Base-by-base conservation (phyloP, 2,888 invertebrate genomes). In the Adelphocoris suturalis region DNA sequence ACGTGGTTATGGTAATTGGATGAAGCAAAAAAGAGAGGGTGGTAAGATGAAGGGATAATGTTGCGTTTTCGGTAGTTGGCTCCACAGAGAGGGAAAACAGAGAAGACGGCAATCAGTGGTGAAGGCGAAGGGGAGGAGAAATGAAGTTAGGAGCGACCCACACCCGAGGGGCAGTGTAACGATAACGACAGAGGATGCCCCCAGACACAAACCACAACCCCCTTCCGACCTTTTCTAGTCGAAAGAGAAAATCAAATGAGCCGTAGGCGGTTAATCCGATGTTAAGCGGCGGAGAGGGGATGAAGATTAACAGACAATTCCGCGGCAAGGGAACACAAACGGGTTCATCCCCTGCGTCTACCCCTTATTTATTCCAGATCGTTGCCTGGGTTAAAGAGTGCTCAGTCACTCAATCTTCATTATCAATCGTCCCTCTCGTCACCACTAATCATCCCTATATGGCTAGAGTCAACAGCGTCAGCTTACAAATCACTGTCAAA, bases 1-100 rank as follows among this genome's bases (percentile, higher is more conserved):
- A 68, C 68, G 68, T 13, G 23, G 68, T 68, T 68, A 68, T 68
- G 68, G 68, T 68, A 68, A 68, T 68, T 27, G 68, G 68, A 23
- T 68, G 68, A 23, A 23, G 68, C 68, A 68, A 68, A 68, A 68
- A 27, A 68, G 13, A 13, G 23, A 23, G 27, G 68, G 23, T 19
- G 68, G 68, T 23, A 68, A 68, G 27, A 68, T 23, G 23, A 23
- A 5, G 27, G 23, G 68, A 68, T 68, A 68, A 68, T 23, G 68
- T 68, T 68, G 68, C 23, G 68, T 68, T 68, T 68, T 68, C 68
- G 68, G 68, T 68, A 68, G 68, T 68, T 68, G 68, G 68, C 68
- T 68, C 23, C 23, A 23, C 23, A 23, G 68, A 68, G 23, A 68
- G 68, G 68, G 68, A 68, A 11, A 68, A 68, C 68, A 68, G 19